A percentile compares a stretch with the other conserved stretches of the same genome.
These are phyloP conservation scores for Enteromius paludinosus DNA, from an alignment of 2,797 vertebrate genomes.

Conservation along the genomic window DNA sequence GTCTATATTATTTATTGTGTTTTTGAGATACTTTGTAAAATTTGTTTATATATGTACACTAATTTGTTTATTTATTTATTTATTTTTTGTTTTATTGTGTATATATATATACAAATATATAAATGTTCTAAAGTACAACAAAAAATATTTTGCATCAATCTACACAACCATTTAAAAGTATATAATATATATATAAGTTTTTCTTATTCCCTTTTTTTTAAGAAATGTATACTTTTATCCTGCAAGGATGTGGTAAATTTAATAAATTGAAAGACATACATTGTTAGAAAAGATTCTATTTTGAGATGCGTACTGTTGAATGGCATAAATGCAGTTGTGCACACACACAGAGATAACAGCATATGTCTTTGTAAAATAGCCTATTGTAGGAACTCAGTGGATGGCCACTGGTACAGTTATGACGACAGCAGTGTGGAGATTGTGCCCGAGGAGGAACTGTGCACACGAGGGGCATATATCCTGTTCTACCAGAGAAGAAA, in stretches of 20 bases:
- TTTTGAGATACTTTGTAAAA: too few species aligned
- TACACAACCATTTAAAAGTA: too few species aligned
- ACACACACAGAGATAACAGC: neutral
- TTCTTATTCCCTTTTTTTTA: too few species aligned
- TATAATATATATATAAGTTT: too few species aligned
- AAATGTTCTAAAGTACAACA: too few species aligned
- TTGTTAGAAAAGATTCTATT: neutral
- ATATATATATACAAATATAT: too few species aligned
- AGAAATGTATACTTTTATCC: neutral
- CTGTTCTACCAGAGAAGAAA: constrained; percentile 93
- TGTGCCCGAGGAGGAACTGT: constrained; percentile 85
- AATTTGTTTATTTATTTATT: too few species aligned
- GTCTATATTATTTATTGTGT: too few species aligned
- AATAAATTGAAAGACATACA: too few species aligned
- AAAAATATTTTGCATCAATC: too few species aligned
- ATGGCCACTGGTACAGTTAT: constrained; percentile 91
- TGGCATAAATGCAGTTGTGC: neutral
- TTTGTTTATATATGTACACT: too few species aligned
- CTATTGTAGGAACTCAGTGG: constrained; percentile 91
- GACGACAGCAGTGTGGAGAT: constrained; percentile 91
- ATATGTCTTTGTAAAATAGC: constrained; percentile 72
- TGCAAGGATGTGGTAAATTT: neutral
- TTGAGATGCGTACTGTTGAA: neutral
- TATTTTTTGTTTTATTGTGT: too few species aligned
- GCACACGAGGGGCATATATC: constrained; percentile 90